These are phyloP conservation scores for Burhinus oedicnemus DNA, from an alignment of 2,113 vertebrate species.

Conservation along the genomic window DNA sequence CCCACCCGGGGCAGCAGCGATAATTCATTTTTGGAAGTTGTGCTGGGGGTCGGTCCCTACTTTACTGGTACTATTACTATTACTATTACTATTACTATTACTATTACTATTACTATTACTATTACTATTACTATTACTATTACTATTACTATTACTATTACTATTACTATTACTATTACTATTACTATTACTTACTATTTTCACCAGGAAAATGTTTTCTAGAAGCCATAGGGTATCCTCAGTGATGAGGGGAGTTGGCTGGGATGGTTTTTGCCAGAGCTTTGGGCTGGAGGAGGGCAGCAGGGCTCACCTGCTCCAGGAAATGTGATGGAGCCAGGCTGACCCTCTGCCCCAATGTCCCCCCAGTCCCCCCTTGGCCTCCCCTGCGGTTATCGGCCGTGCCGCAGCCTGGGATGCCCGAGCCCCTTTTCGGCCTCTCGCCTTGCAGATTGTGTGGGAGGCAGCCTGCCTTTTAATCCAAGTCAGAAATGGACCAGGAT, in stretches of 20 bases:
- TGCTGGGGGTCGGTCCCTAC: neutral
- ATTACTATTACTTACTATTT: neutral
- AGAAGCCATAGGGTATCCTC: neutral
- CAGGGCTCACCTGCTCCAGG: neutral
- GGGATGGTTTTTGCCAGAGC: neutral
- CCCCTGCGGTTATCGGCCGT: neutral
- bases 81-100: neutral
- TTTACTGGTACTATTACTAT: neutral
- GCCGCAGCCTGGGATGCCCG: neutral
- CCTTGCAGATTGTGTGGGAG: slow-evolving; percentile 34
- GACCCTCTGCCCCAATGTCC: neutral
- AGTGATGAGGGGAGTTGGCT: too few relatives aligned
- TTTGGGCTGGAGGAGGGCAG: neutral
- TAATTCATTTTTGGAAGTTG: neutral
- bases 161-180: neutral
- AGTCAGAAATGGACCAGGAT: slow-evolving; percentile 74
- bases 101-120: too few relatives aligned
- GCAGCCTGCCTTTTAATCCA: slow-evolving; percentile 60
- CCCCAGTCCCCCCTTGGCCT: rapidly evolving
- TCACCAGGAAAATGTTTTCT: neutral
- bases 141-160: neutral
- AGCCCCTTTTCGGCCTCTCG: slow-evolving; percentile 19
- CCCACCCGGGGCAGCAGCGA: rapidly evolving
- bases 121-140: too few relatives aligned
- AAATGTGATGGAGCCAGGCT: neutral